Percentiles rank a stretch among this genome's conserved stretches.
Evolutionary conservation across 2,888 invertebrate species (phyloP).

Genomic region (Saturnia pavonia): DNA sequence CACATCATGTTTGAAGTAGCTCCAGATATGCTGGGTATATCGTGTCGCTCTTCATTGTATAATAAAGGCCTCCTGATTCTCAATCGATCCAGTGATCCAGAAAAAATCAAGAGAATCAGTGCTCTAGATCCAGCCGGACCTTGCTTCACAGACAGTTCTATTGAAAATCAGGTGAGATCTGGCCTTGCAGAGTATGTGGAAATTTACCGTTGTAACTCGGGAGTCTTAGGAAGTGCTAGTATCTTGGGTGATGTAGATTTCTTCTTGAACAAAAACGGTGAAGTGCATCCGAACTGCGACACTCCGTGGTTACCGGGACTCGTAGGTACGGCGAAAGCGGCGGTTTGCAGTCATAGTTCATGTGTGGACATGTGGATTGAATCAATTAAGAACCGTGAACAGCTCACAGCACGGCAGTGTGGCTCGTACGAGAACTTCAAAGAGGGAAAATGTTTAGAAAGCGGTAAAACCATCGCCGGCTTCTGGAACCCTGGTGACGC

Average conservation of each 20-base stretch:
- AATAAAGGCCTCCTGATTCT: too few relatives aligned
- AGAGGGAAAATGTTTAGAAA: slow-evolving; percentile 49
- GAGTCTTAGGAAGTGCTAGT: slow-evolving; percentile 72
- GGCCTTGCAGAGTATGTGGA: slow-evolving; percentile 83
- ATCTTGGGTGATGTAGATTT: slow-evolving; percentile 82
- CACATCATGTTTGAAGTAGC: too few relatives aligned
- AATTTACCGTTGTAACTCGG: slow-evolving; percentile 83
- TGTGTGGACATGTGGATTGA: slow-evolving; percentile 65
- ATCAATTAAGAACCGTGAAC: slow-evolving; percentile 54
- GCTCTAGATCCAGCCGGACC: slow-evolving; percentile 75
- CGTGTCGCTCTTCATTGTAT: too few relatives aligned
- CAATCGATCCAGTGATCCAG: slow-evolving; percentile 4
- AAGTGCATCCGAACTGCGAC: slow-evolving; percentile 79
- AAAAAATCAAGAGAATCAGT: slow-evolving; percentile 61
- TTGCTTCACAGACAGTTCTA: slow-evolving; percentile 63
- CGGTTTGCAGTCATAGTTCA: slow-evolving; percentile 66
- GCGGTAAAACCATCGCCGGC: slow-evolving; percentile 59
- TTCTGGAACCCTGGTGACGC: slow-evolving; percentile 68
- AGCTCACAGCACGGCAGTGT: slow-evolving; percentile 62
- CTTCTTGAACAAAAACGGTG: slow-evolving; percentile 82
- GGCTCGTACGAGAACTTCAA: slow-evolving; percentile 60
- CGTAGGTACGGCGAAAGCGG: slow-evolving; percentile 63
- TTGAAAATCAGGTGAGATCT: slow-evolving; percentile 72
- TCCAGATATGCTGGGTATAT: too few relatives aligned
- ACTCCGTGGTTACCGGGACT: slow-evolving; percentile 62